Evolutionary conservation across 2,888 invertebrate genomes (phyloP).

Genomic region (Hydriomena furcata): DNA sequence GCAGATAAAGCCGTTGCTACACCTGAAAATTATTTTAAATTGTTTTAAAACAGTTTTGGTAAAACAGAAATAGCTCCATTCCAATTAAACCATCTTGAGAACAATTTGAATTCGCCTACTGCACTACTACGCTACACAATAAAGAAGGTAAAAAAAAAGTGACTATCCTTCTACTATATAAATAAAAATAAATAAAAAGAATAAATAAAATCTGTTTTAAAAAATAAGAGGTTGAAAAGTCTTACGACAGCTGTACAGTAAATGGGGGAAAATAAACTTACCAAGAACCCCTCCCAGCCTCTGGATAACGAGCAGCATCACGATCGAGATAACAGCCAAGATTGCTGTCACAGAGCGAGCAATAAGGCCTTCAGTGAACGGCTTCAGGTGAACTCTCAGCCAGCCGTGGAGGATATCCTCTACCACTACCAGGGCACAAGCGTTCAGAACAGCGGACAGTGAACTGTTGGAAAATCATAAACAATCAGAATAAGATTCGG

Average conservation of each 20-base stretch:
- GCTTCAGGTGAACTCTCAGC: constrained; percentile 84
- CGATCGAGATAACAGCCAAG: constrained; percentile 85
- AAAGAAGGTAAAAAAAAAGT: too few relatives aligned
- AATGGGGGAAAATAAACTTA: too few relatives aligned
- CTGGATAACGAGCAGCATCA: constrained; percentile 87
- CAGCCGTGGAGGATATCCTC: constrained; percentile 92
- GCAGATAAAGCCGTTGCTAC: constrained; percentile 91
- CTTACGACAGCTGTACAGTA: too few relatives aligned
- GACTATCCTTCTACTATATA: too few relatives aligned
- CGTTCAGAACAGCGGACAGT: constrained; percentile 94
- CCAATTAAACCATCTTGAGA: too few relatives aligned
- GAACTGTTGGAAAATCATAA: constrained; percentile 82
- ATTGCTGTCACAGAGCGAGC: constrained; percentile 86
- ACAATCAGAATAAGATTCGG: background rate
- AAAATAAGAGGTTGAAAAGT: too few relatives aligned
- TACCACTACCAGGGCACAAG: constrained; percentile 91
- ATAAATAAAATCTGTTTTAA: too few relatives aligned
- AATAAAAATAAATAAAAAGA: too few relatives aligned
- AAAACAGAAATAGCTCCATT: too few relatives aligned
- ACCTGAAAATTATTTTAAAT: constrained; percentile 48
- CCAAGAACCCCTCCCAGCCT: constrained; percentile 91
- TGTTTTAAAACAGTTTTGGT: background rate
- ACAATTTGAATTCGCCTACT: too few relatives aligned
- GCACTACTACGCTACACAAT: too few relatives aligned
- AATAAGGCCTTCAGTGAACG: constrained; percentile 84